phyloP scores from a whole-genome alignment of 1,140 invertebrate species.

The Rhizoglyphus robini region DNA sequence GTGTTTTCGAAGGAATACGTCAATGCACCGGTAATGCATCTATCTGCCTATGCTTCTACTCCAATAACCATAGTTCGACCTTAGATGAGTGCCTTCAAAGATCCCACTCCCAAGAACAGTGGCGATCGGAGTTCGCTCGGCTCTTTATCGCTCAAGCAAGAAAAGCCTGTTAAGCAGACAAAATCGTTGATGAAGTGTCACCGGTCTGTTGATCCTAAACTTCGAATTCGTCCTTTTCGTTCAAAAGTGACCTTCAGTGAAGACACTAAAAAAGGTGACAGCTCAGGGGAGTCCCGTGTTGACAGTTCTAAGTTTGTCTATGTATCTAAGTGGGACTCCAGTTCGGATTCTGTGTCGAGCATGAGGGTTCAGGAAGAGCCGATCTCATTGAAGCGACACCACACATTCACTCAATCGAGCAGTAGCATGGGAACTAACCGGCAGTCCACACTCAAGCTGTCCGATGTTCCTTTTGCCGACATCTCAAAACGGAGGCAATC shows the following conservation, averaged over 20 bases:
- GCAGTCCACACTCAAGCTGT: background rate
- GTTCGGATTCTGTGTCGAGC: background rate
- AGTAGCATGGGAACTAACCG: background rate
- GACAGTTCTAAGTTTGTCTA: background rate
- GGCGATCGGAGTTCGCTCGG: background rate
- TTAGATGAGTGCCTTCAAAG: background rate
- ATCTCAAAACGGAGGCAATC: slow-evolving; percentile 6
- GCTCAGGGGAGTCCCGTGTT: background rate
- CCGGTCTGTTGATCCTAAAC: background rate
- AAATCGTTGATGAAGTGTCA: slow-evolving; percentile 15
- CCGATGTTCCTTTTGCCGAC: background rate
- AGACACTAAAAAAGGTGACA: slow-evolving; percentile 15
- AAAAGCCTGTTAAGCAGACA: background rate
- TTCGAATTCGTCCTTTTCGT: slow-evolving; percentile 15
- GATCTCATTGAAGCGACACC: background rate
- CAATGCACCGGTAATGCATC: background rate
- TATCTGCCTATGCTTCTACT: background rate
- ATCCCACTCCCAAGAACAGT: background rate
- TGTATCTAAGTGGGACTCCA: background rate
- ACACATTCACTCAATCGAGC: background rate
- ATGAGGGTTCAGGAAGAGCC: background rate
- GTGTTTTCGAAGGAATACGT: slow-evolving; percentile 11
- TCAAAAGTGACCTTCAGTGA: slow-evolving; percentile 20
- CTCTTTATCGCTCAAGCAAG: background rate
- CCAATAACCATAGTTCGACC: background rate